Percentiles rank a stretch among this genome's conserved stretches.
Evolutionary conservation across 2,113 vertebrate species (phyloP).

Genomic region (Archilochus colubris): DNA sequence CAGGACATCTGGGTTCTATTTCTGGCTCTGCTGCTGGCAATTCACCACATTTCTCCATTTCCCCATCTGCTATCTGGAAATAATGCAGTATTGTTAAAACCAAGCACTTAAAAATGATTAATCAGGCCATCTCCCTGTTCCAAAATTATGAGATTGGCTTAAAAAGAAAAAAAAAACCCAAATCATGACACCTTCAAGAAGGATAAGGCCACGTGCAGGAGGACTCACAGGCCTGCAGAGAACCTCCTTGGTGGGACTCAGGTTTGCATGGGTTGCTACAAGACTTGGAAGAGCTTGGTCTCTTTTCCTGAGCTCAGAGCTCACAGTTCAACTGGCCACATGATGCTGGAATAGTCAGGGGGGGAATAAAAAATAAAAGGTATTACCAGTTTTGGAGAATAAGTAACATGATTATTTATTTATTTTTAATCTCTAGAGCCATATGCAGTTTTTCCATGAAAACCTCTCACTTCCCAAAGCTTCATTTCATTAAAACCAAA

Average conservation of each 20-base stretch:
- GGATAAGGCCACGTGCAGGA: not conserved
- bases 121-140: conserved; percentile 1
- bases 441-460: not conserved
- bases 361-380: too few relatives aligned
- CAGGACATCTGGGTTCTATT: conserved; percentile 70
- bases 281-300: not conserved
- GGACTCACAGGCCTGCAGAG: not conserved
- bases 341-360: not conserved
- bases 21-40: conserved; percentile 67
- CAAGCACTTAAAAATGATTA: conserved; percentile 58
- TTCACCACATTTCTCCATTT: conserved; percentile 57
- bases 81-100: conserved; percentile 60
- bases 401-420: not conserved
- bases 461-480: not conserved
- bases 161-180: not conserved
- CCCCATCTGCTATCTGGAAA: conserved; percentile 63
- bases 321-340: not conserved
- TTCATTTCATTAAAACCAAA: not conserved
- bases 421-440: not conserved
- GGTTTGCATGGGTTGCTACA: not conserved
- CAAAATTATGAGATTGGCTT: not conserved
- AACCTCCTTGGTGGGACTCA: not conserved
- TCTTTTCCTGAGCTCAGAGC: not conserved
- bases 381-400: not conserved
- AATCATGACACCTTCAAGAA: not conserved